phyloP scores from a whole-genome alignment of 2,888 invertebrate genomes.

The Papilio gigon region DNA sequence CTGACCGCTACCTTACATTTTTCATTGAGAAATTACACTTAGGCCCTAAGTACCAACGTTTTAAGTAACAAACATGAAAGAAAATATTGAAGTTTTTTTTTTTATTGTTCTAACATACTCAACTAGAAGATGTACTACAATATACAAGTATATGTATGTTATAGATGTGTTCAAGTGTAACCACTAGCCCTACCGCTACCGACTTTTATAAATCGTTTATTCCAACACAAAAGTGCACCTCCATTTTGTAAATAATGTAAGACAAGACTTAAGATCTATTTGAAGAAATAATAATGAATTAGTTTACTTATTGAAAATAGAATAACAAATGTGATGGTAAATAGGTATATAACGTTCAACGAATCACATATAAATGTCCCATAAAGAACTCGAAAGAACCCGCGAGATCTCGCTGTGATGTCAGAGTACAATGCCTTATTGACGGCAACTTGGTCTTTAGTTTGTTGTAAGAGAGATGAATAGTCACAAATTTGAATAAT shows the following conservation, averaged over 20 bases:
- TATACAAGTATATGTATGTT: slow-evolving; percentile 47
- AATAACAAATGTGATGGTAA: slow-evolving; percentile 6
- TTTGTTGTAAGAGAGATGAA: neutral
- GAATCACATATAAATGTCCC: neutral
- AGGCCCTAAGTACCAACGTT: slow-evolving; percentile 75
- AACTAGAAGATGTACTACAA: slow-evolving; percentile 55
- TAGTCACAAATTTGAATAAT: neutral
- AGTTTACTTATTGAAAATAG: neutral
- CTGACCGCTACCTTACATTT: slow-evolving; percentile 53
- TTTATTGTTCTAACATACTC: slow-evolving; percentile 45
- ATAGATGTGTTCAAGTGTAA: neutral
- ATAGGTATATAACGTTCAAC: neutral
- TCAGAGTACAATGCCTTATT: neutral
- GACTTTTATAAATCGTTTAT: slow-evolving; percentile 35
- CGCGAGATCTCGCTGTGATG: neutral
- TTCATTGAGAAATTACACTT: slow-evolving; percentile 52
- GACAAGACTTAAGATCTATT: slow-evolving; percentile 48
- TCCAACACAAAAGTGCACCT: slow-evolving; percentile 58
- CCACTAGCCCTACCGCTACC: slow-evolving; percentile 39
- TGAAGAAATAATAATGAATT: slow-evolving; percentile 38
- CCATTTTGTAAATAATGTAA: slow-evolving; percentile 48
- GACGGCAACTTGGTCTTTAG: neutral
- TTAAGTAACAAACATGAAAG: slow-evolving; percentile 58
- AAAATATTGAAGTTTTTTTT: slow-evolving; percentile 54
- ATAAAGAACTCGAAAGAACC: neutral